A percentile compares a stretch with the other conserved stretches of the same genome.
Evolutionary conservation across 2,888 invertebrate species (phyloP).

Genomic region (Phortica magna): DNA sequence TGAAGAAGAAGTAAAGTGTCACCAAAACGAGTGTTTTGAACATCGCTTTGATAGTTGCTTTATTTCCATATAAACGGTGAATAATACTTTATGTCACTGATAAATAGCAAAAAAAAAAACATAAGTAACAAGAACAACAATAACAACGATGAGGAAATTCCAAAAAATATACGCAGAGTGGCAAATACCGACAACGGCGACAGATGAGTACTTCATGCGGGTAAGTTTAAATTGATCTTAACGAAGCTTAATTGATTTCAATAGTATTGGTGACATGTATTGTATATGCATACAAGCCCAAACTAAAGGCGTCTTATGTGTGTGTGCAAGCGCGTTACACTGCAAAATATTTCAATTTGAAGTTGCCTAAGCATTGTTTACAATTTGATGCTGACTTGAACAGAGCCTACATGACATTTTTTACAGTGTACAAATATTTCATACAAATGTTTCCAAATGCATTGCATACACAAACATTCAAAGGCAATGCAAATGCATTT

Average conservation of each 20-base stretch:
- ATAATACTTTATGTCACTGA: neutral
- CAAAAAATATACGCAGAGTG: neutral
- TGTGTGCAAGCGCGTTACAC: conserved; percentile 39
- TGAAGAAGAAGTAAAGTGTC: neutral
- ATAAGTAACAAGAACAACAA: conserved; percentile 12
- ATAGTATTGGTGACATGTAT: conserved; percentile 60
- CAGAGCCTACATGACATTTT: neutral
- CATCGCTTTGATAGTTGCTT: neutral
- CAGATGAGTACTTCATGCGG: conserved; percentile 69
- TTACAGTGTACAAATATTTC: neutral
- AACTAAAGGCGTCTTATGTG: conserved; percentile 29
- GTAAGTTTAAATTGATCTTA: conserved; percentile 77
- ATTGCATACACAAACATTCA: neutral
- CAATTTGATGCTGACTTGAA: conserved; percentile 1
- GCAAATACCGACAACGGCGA: neutral
- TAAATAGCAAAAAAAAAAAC: neutral
- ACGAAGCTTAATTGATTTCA: conserved; percentile 76
- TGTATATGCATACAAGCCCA: conserved; percentile 37
- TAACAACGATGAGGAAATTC: conserved; percentile 7
- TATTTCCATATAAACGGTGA: neutral
- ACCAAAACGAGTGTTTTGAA: neutral
- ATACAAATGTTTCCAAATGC: neutral
- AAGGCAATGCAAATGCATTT: conserved; percentile 33
- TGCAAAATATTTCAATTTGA: conserved; percentile 36
- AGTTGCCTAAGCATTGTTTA: neutral